A percentile compares a stretch with the other conserved stretches of the same genome.
Evolutionary conservation across 1,140 invertebrate species (phyloP).

Genomic region (Diorhabda carinulata): DNA sequence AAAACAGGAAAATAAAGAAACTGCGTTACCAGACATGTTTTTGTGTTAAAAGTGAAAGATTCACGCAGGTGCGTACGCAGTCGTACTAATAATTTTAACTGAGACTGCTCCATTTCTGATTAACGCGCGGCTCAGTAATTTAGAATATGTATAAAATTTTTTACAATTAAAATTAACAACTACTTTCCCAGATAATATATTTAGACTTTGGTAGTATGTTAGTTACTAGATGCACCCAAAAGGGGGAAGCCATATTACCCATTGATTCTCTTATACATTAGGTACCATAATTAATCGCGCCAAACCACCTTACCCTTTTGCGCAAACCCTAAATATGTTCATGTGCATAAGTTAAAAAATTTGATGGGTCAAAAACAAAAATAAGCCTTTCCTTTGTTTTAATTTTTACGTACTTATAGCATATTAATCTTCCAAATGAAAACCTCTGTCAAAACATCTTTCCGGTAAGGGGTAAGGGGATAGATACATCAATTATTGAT

Average conservation of each 20-base stretch:
- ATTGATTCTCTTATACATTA: constrained; percentile 6
- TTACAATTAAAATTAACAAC: not conserved
- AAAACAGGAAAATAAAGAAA: constrained; percentile 35
- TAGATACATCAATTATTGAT: constrained; percentile 43
- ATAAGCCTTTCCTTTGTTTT: not conserved
- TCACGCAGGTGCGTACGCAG: constrained; percentile 89
- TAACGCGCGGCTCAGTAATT: constrained; percentile 43
- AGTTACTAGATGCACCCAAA: not conserved
- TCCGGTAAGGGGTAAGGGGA: constrained; percentile 34
- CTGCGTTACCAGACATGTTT: constrained; percentile 42
- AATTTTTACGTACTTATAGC: not conserved
- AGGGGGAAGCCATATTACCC: constrained; percentile 26
- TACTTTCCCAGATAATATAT: not conserved
- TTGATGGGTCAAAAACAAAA: constrained; percentile 28
- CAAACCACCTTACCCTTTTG: constrained; percentile 40
- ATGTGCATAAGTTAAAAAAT: constrained; percentile 43
- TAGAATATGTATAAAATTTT: not conserved
- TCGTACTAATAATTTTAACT: constrained; percentile 76
- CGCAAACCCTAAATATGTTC: constrained; percentile 40
- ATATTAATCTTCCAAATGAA: constrained; percentile 13
- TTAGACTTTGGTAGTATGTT: not conserved
- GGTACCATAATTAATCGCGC: constrained; percentile 35
- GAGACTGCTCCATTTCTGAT: constrained; percentile 65
- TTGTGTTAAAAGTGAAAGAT: constrained; percentile 49
- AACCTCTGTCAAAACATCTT: constrained; percentile 21